Base-by-base conservation (phyloP, 2,888 invertebrate species). In the Rhaphigaster nebulosa region DNA sequence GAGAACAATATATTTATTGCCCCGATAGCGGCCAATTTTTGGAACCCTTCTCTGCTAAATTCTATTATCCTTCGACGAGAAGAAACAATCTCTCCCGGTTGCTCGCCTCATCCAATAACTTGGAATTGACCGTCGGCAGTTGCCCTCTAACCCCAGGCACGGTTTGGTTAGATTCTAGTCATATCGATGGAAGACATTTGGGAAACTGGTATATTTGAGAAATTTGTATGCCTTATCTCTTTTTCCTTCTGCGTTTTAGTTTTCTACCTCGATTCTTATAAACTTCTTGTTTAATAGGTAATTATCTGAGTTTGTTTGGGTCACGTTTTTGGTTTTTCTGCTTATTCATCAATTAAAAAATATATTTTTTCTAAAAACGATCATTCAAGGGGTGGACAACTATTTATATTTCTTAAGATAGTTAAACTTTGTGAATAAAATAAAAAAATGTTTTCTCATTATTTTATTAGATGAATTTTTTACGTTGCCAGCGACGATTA, bases 11-110 rank as follows among this genome's bases (percentile, higher is more conserved):
- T 84, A 84, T 84, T 84, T 84, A 84, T 84, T 50, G 84, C n/a
- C n/a, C n/a, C 84, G 84, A 84, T 84, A 84, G 84, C 84, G 84
- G 84, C 45, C 84, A 84, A 84, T 84, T 84, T 41, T 84, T 84
- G 84, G 84, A 84, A 84, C 84, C 45, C 45, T 84, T 45, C 45
- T 50, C 84, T 38, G 70, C 70, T 76, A 76, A 76, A 76, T 76
- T 76, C 70, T 76, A 76, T 76, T 76, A 76, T 76, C 70, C 70
- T 76, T 29, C 5, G 29, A 38, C 70, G 70, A 29, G 70, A 76
- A 76, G 70, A 76, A 76, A 76, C 70, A 76, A 76, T 76, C 70
- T 76, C 70, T 76, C 20, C 38, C 20, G 70, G 20, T 38, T 18
- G 34, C 70, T 76, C 20, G 34, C 20, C 8, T 38, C 38, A 76